Percentiles rank a stretch among this genome's conserved stretches.
phyloP scores from a whole-genome alignment of 2,113 vertebrate genomes.

The Rhea americana region DNA sequence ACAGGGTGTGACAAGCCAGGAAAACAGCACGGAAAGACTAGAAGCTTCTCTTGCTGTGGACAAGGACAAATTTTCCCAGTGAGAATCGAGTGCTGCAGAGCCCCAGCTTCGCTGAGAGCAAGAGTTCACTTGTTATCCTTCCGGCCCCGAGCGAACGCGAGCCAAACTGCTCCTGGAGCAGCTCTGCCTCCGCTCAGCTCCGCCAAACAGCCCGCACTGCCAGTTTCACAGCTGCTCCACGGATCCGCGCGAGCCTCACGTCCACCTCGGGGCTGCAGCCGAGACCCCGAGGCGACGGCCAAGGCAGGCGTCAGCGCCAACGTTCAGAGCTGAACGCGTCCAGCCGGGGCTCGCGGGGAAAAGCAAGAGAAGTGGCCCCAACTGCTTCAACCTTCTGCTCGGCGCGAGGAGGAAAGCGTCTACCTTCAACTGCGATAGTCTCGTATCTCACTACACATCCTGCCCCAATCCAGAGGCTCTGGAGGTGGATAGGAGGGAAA shows the following conservation, averaged over 20 bases:
- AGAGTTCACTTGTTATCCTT: not conserved
- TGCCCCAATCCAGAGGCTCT: not conserved
- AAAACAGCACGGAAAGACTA: not conserved
- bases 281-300: not conserved
- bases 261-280: not conserved
- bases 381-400: not conserved
- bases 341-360: not conserved
- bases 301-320: fast-evolving
- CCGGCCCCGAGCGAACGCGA: not conserved
- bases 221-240: not conserved
- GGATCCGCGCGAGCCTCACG: fast-evolving
- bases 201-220: not conserved
- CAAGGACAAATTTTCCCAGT: conserved; percentile 1
- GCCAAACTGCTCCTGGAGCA: not conserved
- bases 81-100: not conserved
- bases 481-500: not conserved
- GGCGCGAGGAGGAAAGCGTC: too few relatives aligned
- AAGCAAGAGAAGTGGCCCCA: fast-evolving
- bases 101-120: not conserved
- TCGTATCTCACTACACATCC: not conserved
- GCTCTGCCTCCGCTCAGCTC: not conserved
- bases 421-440: not conserved
- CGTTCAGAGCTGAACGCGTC: fast-evolving
- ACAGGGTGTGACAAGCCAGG: not conserved
- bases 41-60: conserved; percentile 14